Conservation (phyloP, 2,888 invertebrate species). For the Eupsilia transversa region DNA sequence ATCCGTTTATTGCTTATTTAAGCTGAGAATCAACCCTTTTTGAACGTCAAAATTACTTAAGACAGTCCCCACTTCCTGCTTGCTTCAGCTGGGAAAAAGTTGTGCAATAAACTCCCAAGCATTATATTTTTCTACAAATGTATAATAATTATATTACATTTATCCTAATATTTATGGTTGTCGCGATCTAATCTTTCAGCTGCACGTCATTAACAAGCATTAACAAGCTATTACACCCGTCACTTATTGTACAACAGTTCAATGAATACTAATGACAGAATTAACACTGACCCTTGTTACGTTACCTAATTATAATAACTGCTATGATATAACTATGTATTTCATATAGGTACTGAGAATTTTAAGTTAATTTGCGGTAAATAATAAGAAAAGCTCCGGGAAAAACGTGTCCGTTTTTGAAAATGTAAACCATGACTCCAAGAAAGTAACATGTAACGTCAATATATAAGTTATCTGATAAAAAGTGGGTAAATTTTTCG, state of each 20-base stretch:
- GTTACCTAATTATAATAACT: not conserved
- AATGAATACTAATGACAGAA: slow-evolving; percentile 45
- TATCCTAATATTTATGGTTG: not conserved
- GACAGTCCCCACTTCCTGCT: too few relatives aligned
- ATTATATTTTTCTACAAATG: too few relatives aligned
- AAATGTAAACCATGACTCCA: not conserved
- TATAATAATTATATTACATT: not conserved
- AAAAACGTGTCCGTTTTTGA: not conserved
- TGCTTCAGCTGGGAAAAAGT: too few relatives aligned
- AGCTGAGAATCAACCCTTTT: too few relatives aligned
- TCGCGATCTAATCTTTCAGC: slow-evolving; percentile 11
- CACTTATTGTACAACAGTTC: slow-evolving; percentile 34
- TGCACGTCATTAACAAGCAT: slow-evolving; percentile 30
- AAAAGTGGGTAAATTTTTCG: not conserved
- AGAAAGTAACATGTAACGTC: not conserved
- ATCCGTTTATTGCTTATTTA: too few relatives aligned
- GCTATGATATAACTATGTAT: not conserved
- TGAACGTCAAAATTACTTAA: too few relatives aligned
- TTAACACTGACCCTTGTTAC: slow-evolving; percentile 44
- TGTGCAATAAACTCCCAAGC: too few relatives aligned
- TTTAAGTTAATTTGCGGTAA: too few relatives aligned
- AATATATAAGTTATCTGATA: not conserved
- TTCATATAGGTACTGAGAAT: too few relatives aligned
- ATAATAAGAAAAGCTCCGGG: too few relatives aligned
- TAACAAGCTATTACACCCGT: slow-evolving; percentile 22